A percentile compares a stretch with the other conserved stretches of the same genome.
phyloP scores from a whole-genome alignment of 2,113 vertebrate genomes.

The Caloenas nicobarica region DNA sequence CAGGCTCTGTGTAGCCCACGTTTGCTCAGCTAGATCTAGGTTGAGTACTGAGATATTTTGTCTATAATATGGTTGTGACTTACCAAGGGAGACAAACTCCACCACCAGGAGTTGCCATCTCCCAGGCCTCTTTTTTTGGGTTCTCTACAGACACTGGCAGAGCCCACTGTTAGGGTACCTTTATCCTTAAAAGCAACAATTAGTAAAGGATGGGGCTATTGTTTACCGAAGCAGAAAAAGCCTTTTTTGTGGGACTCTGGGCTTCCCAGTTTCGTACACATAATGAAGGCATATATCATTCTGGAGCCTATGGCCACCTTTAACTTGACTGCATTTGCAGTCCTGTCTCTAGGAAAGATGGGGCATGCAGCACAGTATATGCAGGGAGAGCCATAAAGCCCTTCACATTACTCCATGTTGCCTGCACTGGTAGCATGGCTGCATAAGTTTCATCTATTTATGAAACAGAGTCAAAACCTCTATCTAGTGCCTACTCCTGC shows the following conservation, averaged over 20 bases:
- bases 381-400: neutral
- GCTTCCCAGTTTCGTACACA: neutral
- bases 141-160: neutral
- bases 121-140: neutral
- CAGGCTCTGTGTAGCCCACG: neutral
- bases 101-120: neutral
- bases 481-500: neutral
- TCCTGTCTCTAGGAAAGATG: neutral
- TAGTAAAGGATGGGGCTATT: neutral
- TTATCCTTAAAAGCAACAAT: neutral
- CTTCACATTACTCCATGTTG: neutral
- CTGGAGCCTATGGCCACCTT: neutral
- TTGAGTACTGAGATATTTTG: neutral
- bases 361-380: neutral
- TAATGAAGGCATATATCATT: neutral
- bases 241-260: neutral
- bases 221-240: neutral
- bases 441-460: neutral
- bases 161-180: neutral
- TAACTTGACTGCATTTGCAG: neutral
- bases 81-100: neutral
- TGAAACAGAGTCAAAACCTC: neutral
- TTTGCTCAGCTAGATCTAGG: neutral
- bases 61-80: neutral
- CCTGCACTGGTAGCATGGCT: neutral